Evolutionary conservation across 1,140 invertebrate species (phyloP), one percentile per base, ranked within the genome.

Genomic region (Choristoneura fumiferana): DNA sequence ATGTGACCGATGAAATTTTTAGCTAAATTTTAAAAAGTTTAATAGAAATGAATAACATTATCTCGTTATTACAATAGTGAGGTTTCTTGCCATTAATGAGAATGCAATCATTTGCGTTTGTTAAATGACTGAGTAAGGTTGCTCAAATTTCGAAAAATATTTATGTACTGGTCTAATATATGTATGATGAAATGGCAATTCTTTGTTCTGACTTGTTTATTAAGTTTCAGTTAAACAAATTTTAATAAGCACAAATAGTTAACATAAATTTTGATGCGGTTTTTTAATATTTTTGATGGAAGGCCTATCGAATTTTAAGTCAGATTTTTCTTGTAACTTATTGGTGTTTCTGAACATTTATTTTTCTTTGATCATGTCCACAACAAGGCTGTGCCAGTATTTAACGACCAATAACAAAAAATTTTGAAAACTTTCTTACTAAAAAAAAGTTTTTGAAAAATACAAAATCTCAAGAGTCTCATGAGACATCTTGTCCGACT

Each of bases 121-220:
- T 49, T 22, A 49, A 17, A 49, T 6, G 18, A 49, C 12, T 49
- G 12, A 49, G 17, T 49, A 49, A 61, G 58, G 56, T 67, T 71
- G 69, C 69, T 71, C 69, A 71, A 71, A 60, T 65, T 58, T 54
- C 58, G 55, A 60, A 63, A 62, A 69, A 63, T 59, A 58, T 65
- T 45, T 62, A 58, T 64, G 62, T 67, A 62, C 52, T 64, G 54
- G 62, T 64, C 60, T 64, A 62, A 67, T 62, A 18, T 57, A 45
- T 67, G 54, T 63, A 54, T 60, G 12, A 15, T 36, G 14, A 49
- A 39, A 35, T 35, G 18, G 55, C 40, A n/a, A 56, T 56, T 62
- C 40, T 55, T 58, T 43, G 39, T 40, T 55, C 18, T 58, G 34
- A 37, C 54, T n/a, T n/a, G n/a, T n/a, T n/a, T n/a, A n/a, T n/a